phyloP scores from a whole-genome alignment of 2,797 vertebrate genomes.

The Hyperoplus immaculatus region DNA sequence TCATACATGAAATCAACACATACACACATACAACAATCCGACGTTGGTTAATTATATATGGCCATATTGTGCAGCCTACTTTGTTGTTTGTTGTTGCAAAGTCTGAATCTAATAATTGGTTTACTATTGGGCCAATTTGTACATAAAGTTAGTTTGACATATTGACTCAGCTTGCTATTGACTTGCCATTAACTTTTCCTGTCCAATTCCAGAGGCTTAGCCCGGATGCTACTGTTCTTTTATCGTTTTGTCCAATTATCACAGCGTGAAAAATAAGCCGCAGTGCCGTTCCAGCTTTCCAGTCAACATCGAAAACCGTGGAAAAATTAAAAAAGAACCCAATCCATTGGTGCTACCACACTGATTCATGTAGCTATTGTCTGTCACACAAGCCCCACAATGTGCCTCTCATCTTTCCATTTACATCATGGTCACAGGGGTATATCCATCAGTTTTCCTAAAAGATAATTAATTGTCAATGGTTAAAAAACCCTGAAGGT shows the following conservation, averaged over 20 bases:
- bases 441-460: not conserved
- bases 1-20: conserved; percentile 8
- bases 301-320: conserved; percentile 35
- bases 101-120: conserved; percentile 18
- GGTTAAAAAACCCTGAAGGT: not conserved
- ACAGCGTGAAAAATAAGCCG: conserved; percentile 24
- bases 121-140: conserved; percentile 16
- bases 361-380: conserved; percentile 29
- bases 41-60: no score
- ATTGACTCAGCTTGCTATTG: conserved; percentile 19
- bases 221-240: conserved; percentile 25
- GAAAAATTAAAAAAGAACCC: conserved; percentile 17
- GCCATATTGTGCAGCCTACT: not conserved
- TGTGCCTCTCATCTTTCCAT: not conserved
- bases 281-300: conserved; percentile 28
- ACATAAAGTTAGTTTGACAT: conserved; percentile 1
- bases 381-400: not conserved
- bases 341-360: conserved; percentile 3
- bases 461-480: not conserved
- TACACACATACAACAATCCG: no score
- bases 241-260: conserved; percentile 48
- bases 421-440: not conserved
- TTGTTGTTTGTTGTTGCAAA: conserved; percentile 4
- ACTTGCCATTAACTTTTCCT: conserved; percentile 22
- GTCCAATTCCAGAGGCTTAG: conserved; percentile 10